Evolutionary conservation across 1,140 invertebrate species (phyloP).

Genomic region (Rhagoletis zephyria): DNA sequence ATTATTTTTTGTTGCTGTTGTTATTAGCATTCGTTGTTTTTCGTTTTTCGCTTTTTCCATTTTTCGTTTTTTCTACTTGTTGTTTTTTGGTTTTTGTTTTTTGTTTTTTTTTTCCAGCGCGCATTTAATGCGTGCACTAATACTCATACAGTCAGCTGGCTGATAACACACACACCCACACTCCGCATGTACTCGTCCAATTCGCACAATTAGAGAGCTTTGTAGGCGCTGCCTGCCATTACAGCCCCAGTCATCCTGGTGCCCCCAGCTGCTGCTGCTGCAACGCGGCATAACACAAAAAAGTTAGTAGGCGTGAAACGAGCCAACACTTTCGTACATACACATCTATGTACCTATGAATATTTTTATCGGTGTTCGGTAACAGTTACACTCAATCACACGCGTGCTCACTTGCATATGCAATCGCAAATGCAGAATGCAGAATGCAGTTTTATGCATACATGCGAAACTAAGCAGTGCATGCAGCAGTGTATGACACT

Average conservation of each 20-base stretch:
- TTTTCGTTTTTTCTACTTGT: constrained; percentile 15
- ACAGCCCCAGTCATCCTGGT: no score
- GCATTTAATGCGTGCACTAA: constrained; percentile 42
- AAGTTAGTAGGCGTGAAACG: constrained; percentile 49
- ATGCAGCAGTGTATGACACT: neutral
- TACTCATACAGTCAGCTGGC: neutral
- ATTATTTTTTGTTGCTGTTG: constrained; percentile 34
- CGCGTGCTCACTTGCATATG: neutral
- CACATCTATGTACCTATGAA: neutral
- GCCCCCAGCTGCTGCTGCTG: neutral
- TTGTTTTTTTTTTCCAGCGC: neutral
- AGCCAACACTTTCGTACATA: neutral
- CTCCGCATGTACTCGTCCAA: neutral
- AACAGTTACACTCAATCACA: neutral
- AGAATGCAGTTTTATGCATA: constrained; percentile 4
- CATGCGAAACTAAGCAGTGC: neutral
- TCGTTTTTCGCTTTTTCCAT: neutral
- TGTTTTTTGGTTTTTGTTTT: constrained; percentile 8
- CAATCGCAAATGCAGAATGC: neutral
- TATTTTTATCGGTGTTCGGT: neutral
- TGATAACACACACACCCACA: neutral
- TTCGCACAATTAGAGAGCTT: constrained; percentile 1
- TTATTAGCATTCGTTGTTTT: neutral
- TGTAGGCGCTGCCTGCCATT: neutral
- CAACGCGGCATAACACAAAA: constrained; percentile 23